Evolutionary conservation across 2,797 vertebrate species (phyloP), one percentile per base, ranked within the genome.

Genomic region (Rhodeus uyekii): DNA sequence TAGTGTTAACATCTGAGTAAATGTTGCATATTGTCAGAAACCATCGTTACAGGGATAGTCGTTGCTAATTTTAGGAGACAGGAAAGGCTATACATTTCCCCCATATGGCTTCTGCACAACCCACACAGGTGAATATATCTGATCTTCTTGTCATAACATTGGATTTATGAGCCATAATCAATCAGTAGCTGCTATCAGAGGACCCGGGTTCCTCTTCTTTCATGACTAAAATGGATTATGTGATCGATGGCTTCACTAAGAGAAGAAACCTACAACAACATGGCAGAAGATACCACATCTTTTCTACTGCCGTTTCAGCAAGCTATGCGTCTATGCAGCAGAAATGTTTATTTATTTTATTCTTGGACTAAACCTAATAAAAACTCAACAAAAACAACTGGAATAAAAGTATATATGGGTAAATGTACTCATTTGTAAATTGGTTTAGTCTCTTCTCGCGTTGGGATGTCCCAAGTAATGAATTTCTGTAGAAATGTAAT

Each of bases 131-230:
- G 91, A 91, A 91, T 92, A n/a, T 83, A 93, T 88, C 89, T 87
- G 86, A 85, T 87, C 89, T 87, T 83, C 75, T 38, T 88, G 91
- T 92, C 90, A 90, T 92, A 90, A 88, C 87, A 81, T 73, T 84
- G 73, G 90, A 90, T 87, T 88, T 88, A 86, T 90, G 86, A 89
- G 84, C 90, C 85, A 87, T 91, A 90, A 91, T 93, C 91, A 92
- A 90, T 92, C 89, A 89, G 89, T 74, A 77, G 86, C 84, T 75
- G 36, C 86, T 87, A 85, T 90, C 84, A 76, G 76, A 88, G 87
- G 87, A 90, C 82, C 68, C 8, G 3, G 24, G 34, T 76, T 84
- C 60, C n/a, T 76, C 73, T 50, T 39, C 65, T 79, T 50, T 46
- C 65, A 27, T 61, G 75, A 60, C 80, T 89, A 68, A 73, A 73